Evolutionary conservation across 2,888 invertebrate species (phyloP), one percentile per base, ranked within the genome.

Genomic region (Sinotaia quadrata): DNA sequence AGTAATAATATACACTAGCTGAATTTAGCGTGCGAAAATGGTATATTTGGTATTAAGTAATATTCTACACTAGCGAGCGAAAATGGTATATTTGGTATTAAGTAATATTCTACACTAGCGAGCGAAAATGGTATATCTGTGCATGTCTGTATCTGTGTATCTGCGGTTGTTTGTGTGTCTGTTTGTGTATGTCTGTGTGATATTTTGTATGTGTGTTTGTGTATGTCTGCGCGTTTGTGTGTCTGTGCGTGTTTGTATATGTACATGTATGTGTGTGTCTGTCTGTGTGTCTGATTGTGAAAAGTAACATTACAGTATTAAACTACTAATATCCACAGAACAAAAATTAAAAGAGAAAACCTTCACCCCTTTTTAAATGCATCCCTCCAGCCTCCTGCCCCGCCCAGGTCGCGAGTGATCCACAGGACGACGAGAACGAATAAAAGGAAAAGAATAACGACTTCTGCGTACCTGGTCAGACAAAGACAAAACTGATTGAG

Each of bases 331-430:
- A n/a, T n/a, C n/a, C n/a, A n/a, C n/a, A n/a, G n/a, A n/a, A n/a
- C n/a, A n/a, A n/a, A n/a, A n/a, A n/a, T n/a, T n/a, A n/a, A n/a
- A n/a, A n/a, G n/a, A n/a, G n/a, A n/a, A n/a, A n/a, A n/a, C n/a
- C n/a, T n/a, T 37, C 2, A 58, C 58, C 58, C 58, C 2, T 7
- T 15, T 41, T 36, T 8, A 59, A 81, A 81, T 31, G 85, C 74
- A 27, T 77, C 76, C 5, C 94, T 94, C 95, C 96, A 96, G 5
- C 97, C 97, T 0, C 90, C 90, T 52, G 67, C 71, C 81, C 95
- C 93, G 0, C 96, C 96, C 12, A 79, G 69, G 74, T 93, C 93
- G 60, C 96, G 91, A 33, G 81, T 81, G 57, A 86, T 71, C 86
- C 85, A 86, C 44, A 83, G 66, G 0, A 84, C 56, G 12, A 83